A percentile compares a stretch with the other conserved stretches of the same genome.
These are phyloP conservation scores for Portunus trituberculatus DNA, from an alignment of 1,140 invertebrate genomes.

Conservation along the genomic window DNA sequence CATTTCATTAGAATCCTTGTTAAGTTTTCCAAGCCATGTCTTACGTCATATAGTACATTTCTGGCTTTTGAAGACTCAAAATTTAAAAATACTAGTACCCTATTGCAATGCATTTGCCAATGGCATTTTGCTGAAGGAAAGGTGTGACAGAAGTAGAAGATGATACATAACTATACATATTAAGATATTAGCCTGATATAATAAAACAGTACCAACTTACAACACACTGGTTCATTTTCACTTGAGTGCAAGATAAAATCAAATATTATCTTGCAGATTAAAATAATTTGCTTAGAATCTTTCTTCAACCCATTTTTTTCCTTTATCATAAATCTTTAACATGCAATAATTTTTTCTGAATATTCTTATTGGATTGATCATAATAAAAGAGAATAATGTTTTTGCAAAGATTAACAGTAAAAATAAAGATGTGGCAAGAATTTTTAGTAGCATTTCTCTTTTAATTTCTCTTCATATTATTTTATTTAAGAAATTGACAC, in stretches of 20 bases:
- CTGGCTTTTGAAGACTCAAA: neutral
- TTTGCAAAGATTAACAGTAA: too few species aligned
- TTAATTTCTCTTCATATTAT: too few species aligned
- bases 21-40: neutral
- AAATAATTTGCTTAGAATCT: too few species aligned
- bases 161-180: neutral
- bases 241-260: neutral
- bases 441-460: too few species aligned
- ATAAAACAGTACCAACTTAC: neutral
- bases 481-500: too few species aligned
- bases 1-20: neutral
- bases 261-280: too few species aligned
- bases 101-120: neutral
- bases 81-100: neutral
- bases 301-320: too few species aligned
- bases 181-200: neutral
- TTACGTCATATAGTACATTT: constrained; percentile 52
- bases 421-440: neutral
- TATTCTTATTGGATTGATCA: too few species aligned
- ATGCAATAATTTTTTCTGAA: too few species aligned
- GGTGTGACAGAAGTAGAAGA: neutral
- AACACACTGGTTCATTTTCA: neutral
- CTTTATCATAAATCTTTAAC: too few species aligned
- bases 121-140: neutral
- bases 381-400: too few species aligned